Percentiles rank a stretch among this genome's conserved stretches.
phyloP scores from a whole-genome alignment of 2,797 vertebrate genomes.

The Oreochromis mossambicus region DNA sequence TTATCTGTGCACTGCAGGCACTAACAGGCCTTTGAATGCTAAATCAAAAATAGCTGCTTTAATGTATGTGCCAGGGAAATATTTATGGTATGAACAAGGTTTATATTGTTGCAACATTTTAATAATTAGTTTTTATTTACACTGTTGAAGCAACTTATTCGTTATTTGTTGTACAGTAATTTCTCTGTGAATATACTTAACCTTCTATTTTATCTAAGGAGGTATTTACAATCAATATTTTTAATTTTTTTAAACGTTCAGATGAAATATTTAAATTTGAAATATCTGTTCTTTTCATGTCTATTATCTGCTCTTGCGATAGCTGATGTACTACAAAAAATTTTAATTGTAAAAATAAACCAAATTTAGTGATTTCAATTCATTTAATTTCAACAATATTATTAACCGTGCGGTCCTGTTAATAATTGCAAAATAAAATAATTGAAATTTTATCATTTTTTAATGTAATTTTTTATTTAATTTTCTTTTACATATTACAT shows the following conservation, averaged over 20 bases:
- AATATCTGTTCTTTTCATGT: neutral
- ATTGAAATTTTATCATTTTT: neutral
- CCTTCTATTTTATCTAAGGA: neutral
- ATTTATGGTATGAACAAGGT: rapidly evolving
- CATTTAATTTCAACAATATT: neutral
- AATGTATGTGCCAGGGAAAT: neutral
- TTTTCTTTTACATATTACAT: neutral
- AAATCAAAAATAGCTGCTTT: neutral
- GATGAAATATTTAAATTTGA: neutral
- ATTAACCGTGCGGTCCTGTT: neutral
- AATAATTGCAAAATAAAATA: neutral
- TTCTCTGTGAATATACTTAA: neutral
- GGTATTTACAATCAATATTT: neutral
- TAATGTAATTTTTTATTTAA: neutral
- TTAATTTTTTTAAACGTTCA: rapidly evolving
- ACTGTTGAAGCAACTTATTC: neutral
- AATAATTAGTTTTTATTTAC: neutral
- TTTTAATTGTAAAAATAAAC: neutral
- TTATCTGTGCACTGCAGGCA: neutral
- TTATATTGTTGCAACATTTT: neutral
- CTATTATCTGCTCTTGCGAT: neutral
- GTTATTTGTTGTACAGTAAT: neutral
- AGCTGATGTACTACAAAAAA: neutral
- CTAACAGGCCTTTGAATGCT: neutral
- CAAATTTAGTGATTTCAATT: neutral